These are phyloP conservation scores for Cathartes aura DNA, from an alignment of 2,113 vertebrate genomes.

Conservation along the genomic window DNA sequence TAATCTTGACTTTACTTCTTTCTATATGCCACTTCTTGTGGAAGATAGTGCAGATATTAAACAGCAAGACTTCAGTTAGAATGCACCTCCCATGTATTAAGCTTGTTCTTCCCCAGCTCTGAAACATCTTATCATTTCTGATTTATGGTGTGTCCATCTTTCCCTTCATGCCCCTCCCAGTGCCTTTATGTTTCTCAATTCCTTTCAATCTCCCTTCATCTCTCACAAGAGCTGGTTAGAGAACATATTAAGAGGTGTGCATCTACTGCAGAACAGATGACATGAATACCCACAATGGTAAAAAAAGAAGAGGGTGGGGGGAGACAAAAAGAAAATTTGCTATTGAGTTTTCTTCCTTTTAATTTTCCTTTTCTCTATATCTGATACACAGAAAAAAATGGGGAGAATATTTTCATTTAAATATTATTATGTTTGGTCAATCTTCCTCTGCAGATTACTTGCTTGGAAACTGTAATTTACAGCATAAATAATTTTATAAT, in stretches of 20 bases:
- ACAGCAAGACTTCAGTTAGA: not conserved
- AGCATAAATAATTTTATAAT: not conserved
- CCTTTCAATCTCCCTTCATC: not conserved
- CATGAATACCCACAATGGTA: not conserved
- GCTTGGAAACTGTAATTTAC: not conserved
- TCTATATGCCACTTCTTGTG: not conserved
- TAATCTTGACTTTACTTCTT: not conserved
- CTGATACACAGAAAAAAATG: not conserved
- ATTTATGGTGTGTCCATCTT: not conserved
- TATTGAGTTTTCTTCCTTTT: not conserved
- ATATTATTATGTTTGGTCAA: not conserved
- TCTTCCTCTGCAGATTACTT: not conserved
- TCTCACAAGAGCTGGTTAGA: not conserved
- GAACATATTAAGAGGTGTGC: not conserved
- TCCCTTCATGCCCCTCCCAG: not conserved
- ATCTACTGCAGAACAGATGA: not conserved
- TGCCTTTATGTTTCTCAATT: not conserved
- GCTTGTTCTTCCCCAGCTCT: not conserved
- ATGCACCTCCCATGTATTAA: not conserved
- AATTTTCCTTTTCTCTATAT: not conserved
- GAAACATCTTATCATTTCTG: not conserved
- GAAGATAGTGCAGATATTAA: not conserved
- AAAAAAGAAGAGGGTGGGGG: accelerated
- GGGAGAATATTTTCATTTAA: not conserved
- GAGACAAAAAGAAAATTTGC: not conserved